phyloP scores from a whole-genome alignment of 2,888 invertebrate genomes.

The Carpatolechia fugitivella region DNA sequence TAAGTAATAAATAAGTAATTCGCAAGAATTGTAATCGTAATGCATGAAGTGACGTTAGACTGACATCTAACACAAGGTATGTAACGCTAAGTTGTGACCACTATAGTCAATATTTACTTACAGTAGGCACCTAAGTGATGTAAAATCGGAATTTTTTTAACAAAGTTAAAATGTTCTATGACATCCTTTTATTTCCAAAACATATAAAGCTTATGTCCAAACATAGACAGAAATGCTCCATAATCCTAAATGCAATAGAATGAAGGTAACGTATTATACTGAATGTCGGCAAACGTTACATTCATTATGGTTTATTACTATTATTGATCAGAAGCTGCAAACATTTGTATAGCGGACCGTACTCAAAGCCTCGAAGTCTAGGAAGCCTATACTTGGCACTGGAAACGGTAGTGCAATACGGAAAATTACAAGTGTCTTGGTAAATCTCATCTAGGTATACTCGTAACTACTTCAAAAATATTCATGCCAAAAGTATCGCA shows the following conservation, averaged over 20 bases:
- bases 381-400: not conserved
- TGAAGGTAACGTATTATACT: not conserved
- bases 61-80: not conserved
- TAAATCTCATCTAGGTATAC: not conserved
- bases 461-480: not conserved
- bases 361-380: not conserved
- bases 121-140: too few relatives aligned
- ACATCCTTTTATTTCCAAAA: too few relatives aligned
- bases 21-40: too few relatives aligned
- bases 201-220: too few relatives aligned
- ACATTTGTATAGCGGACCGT: constrained; percentile 13
- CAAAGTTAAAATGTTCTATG: too few relatives aligned
- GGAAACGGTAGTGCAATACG: not conserved
- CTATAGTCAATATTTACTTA: too few relatives aligned
- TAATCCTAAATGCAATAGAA: too few relatives aligned
- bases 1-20: too few relatives aligned
- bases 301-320: constrained; percentile 8
- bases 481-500: too few relatives aligned
- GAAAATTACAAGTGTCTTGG: not conserved
- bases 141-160: too few relatives aligned
- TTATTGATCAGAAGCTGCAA: constrained; percentile 4
- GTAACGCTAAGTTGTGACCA: not conserved
- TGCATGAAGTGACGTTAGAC: too few relatives aligned
- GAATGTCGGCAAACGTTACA: not conserved
- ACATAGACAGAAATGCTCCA: too few relatives aligned